A percentile compares a stretch with the other conserved stretches of the same genome.
These are phyloP conservation scores for Drosophila mimetica DNA, from an alignment of 2,888 invertebrate species.

Conservation along the genomic window DNA sequence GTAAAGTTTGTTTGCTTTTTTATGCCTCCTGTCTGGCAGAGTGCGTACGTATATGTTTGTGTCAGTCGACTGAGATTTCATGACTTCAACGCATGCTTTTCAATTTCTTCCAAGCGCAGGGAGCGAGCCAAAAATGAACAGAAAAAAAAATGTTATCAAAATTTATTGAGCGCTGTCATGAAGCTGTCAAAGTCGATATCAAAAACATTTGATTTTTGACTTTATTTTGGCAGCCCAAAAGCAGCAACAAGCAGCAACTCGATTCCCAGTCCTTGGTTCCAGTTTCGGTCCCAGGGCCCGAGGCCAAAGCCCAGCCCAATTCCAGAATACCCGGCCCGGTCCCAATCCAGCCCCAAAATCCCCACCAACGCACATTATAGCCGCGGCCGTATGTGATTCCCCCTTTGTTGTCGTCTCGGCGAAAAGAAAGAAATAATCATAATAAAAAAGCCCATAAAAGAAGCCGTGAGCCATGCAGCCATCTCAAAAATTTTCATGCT, in stretches of 20 bases:
- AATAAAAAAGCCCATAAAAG: constrained; percentile 77
- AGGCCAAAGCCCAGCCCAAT: constrained; percentile 22
- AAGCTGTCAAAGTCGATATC: constrained; percentile 81
- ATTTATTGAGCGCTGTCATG: constrained; percentile 83
- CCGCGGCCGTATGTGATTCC: constrained; percentile 64
- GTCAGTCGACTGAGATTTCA: constrained; percentile 54
- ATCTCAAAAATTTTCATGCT: constrained; percentile 70
- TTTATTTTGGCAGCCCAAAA: constrained; percentile 64
- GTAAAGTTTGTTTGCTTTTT: constrained; percentile 60
- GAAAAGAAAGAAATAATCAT: constrained; percentile 76
- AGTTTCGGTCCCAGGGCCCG: constrained; percentile 16
- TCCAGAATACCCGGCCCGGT: constrained; percentile 12
- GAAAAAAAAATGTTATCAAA: constrained; percentile 66
- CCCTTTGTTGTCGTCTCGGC: constrained; percentile 31
- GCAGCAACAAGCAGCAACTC: constrained; percentile 64
- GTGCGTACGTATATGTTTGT: constrained; percentile 13
- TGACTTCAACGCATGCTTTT: constrained; percentile 50
- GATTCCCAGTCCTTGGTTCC: constrained; percentile 10
- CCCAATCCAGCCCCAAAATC: constrained; percentile 10
- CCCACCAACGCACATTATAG: constrained; percentile 57
- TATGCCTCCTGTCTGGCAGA: constrained; percentile 34
- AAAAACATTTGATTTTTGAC: constrained; percentile 81
- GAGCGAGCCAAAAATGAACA: no score
- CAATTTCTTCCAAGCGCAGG: constrained; percentile 49
- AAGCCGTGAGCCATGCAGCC: constrained; percentile 65